A percentile compares a stretch with the other conserved stretches of the same genome.
phyloP scores from a whole-genome alignment of 1,140 invertebrate genomes.

The Spodoptera frugiperda region DNA sequence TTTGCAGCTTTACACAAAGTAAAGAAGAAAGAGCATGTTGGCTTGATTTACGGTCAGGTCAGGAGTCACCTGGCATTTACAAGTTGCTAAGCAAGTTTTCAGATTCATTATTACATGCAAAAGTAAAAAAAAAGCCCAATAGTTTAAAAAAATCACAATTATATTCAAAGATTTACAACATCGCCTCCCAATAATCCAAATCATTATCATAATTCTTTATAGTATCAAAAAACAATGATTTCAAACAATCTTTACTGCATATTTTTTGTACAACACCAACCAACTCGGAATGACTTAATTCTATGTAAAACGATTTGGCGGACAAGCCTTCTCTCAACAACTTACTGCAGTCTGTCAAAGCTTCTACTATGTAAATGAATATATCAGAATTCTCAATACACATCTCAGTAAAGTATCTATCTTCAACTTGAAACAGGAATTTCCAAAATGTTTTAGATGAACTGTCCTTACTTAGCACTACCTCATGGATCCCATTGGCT shows the following conservation, averaged over 20 bases:
- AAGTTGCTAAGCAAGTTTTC: too few species aligned
- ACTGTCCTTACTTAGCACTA: constrained; percentile 79
- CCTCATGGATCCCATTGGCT: constrained; percentile 75
- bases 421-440: constrained; percentile 76
- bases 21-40: too few species aligned
- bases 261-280: constrained; percentile 78
- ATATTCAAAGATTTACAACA: constrained; percentile 52
- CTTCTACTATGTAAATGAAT: constrained; percentile 84
- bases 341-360: constrained; percentile 86
- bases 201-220: constrained; percentile 55
- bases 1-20: too few species aligned
- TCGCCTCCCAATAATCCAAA: constrained; percentile 67
- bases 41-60: too few species aligned
- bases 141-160: background rate
- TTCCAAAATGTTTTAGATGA: constrained; percentile 81
- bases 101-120: too few species aligned
- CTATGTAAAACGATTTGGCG: constrained; percentile 83
- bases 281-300: constrained; percentile 85
- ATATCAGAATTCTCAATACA: constrained; percentile 81
- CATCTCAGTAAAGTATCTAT: constrained; percentile 75
- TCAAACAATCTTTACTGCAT: constrained; percentile 63
- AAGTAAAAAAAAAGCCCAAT: constrained; percentile 37
- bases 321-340: constrained; percentile 66
- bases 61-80: too few species aligned
- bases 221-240: constrained; percentile 64